Percentiles rank a stretch among this genome's conserved stretches.
phyloP scores from a whole-genome alignment of 2,888 invertebrate species.

The Torymus tubicola region DNA sequence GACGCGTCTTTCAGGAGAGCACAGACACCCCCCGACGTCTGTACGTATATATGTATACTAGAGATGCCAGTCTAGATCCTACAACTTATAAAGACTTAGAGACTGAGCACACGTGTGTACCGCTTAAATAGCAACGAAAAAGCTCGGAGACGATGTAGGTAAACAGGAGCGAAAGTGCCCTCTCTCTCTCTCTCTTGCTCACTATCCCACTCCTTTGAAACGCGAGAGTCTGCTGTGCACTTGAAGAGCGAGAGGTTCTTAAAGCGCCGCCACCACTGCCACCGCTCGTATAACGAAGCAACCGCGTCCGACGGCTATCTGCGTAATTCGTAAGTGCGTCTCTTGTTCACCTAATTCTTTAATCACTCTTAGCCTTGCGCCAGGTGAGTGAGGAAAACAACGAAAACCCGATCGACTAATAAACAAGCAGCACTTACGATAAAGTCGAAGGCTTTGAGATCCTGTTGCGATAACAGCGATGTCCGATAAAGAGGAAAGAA shows the following conservation, averaged over 20 bases:
- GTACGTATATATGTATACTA: neutral
- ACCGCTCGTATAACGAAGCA: neutral
- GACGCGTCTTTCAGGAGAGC: neutral
- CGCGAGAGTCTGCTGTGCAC: conserved; percentile 13
- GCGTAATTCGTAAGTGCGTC: conserved; percentile 5
- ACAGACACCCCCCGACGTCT: neutral
- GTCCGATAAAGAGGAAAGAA: neutral
- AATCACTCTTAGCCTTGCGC: no score
- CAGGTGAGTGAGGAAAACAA: no score
- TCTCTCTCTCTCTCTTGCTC: neutral
- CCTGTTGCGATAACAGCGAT: no score
- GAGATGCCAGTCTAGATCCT: conserved; percentile 22
- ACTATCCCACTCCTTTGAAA: conserved; percentile 3
- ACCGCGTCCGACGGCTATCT: neutral
- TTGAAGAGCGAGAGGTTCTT: conserved; percentile 24
- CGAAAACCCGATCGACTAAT: no score
- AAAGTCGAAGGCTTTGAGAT: no score
- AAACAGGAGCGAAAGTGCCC: neutral
- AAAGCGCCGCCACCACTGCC: neutral
- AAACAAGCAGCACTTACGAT: no score
- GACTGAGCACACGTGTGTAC: neutral
- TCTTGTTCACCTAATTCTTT: no score
- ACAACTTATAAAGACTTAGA: conserved; percentile 16
- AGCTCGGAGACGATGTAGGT: neutral
- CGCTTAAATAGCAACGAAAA: conserved; percentile 27